phyloP scores from a whole-genome alignment of 2,113 vertebrate genomes.

The Neodontobutis hainanensis region DNA sequence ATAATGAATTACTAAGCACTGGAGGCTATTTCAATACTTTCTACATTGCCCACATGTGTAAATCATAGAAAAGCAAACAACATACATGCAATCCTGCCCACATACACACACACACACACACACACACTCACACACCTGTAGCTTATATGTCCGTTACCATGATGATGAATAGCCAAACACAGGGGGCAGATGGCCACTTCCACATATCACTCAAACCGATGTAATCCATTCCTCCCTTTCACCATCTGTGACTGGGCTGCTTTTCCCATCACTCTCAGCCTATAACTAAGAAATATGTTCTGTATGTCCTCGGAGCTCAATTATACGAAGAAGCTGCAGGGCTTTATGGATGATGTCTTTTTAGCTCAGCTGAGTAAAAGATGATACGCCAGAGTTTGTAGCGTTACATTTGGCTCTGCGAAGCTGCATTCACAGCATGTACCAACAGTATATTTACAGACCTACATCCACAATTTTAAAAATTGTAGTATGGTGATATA shows the following conservation, averaged over 20 bases:
- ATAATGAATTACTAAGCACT: constrained; percentile 28
- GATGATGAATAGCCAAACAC: constrained; percentile 60
- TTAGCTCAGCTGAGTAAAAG: constrained; percentile 5
- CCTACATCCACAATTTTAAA: constrained; percentile 26
- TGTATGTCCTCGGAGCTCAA: constrained; percentile 31
- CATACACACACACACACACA: constrained; percentile 11
- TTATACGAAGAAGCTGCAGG: constrained; percentile 27
- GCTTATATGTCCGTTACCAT: constrained; percentile 49
- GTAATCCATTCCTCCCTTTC: constrained; percentile 56
- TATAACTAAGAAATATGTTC: constrained; percentile 38
- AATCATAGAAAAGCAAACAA: constrained; percentile 12
- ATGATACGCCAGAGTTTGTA: background rate
- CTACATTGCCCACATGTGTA: constrained; percentile 5
- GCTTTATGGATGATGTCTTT: constrained; percentile 1
- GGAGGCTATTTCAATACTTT: constrained; percentile 1
- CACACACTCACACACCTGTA: constrained; percentile 45
- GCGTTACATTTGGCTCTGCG: constrained; percentile 2
- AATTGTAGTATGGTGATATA: no score
- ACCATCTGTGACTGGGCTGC: constrained; percentile 61
- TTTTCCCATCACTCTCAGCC: constrained; percentile 57
- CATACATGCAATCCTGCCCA: background rate
- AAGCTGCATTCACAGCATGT: constrained; percentile 14
- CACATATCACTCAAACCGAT: constrained; percentile 51
- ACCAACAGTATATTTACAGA: constrained; percentile 11
- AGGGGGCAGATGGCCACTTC: constrained; percentile 64